A percentile compares a stretch with the other conserved stretches of the same genome.
Evolutionary conservation across 2,888 invertebrate species (phyloP).

Genomic region (Gerris lacustris): DNA sequence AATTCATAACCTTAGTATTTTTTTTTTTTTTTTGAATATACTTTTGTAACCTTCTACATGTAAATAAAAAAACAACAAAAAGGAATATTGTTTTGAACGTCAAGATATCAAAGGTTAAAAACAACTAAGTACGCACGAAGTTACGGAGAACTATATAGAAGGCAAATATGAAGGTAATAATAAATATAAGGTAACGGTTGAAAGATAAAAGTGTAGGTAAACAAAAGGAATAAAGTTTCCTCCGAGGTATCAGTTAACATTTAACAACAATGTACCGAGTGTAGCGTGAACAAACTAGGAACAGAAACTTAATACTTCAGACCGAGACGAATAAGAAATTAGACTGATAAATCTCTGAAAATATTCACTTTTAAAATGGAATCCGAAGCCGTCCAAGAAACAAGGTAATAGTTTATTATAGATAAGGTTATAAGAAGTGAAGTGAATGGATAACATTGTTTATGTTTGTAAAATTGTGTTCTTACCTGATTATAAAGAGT

Average conservation of each 20-base stretch:
- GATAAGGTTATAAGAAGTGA: neutral
- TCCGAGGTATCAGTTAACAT: neutral
- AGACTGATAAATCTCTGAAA: neutral
- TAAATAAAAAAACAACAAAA: no score
- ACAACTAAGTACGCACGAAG: neutral
- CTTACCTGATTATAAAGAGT: neutral
- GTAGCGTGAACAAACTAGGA: neutral
- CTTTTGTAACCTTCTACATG: no score
- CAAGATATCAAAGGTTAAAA: neutral
- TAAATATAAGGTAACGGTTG: conserved; percentile 3
- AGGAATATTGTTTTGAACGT: no score
- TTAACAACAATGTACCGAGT: conserved; percentile 2
- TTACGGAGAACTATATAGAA: neutral
- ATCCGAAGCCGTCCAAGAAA: no score
- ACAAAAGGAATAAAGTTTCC: neutral
- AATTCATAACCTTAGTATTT: no score
- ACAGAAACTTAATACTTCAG: neutral
- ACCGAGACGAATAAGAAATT: neutral
- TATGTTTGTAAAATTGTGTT: neutral
- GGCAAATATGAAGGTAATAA: neutral
- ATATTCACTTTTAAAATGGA: neutral
- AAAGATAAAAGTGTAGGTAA: conserved; percentile 2
- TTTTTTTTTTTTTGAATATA: no score
- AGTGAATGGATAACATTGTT: neutral
- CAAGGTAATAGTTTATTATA: neutral